These are phyloP conservation scores for Popillia japonica DNA, from an alignment of 1,140 invertebrate genomes.

Conservation along the genomic window DNA sequence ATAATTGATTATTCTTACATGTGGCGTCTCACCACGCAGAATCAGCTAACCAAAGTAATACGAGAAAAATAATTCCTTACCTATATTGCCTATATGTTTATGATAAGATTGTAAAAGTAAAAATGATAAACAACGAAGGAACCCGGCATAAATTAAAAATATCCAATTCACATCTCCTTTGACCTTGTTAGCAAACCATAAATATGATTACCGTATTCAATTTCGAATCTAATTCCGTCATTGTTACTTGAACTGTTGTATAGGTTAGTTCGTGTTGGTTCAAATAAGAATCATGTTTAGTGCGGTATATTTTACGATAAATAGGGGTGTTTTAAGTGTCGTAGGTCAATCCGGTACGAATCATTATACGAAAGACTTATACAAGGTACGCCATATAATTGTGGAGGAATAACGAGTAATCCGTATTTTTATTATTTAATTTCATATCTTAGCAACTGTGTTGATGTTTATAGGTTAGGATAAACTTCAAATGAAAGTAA, in stretches of 20 bases:
- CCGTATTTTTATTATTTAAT: background rate
- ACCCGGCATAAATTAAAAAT: conserved; percentile 10
- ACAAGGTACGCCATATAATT: conserved; percentile 36
- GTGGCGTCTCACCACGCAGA: too few species aligned
- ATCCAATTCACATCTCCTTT: background rate
- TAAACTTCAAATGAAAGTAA: conserved; percentile 25
- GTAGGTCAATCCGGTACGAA: conserved; percentile 38
- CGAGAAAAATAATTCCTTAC: too few species aligned
- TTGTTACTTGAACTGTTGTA: background rate
- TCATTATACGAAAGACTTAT: conserved; percentile 35
- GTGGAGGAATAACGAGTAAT: background rate
- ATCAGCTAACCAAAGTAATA: too few species aligned
- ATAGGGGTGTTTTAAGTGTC: conserved; percentile 41
- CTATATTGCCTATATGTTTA: too few species aligned
- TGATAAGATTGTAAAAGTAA: background rate
- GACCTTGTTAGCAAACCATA: background rate
- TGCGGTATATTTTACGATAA: conserved; percentile 41
- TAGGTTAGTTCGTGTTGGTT: conserved; percentile 27
- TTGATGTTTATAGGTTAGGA: conserved; percentile 26
- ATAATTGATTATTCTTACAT: too few species aligned
- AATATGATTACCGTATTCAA: background rate
- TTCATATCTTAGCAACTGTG: background rate
- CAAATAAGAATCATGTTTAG: conserved; percentile 37
- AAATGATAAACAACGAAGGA: background rate
- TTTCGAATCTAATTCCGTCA: background rate